Conservation (phyloP, 2,113 vertebrate genomes). For the Semnornis frantzii region DNA sequence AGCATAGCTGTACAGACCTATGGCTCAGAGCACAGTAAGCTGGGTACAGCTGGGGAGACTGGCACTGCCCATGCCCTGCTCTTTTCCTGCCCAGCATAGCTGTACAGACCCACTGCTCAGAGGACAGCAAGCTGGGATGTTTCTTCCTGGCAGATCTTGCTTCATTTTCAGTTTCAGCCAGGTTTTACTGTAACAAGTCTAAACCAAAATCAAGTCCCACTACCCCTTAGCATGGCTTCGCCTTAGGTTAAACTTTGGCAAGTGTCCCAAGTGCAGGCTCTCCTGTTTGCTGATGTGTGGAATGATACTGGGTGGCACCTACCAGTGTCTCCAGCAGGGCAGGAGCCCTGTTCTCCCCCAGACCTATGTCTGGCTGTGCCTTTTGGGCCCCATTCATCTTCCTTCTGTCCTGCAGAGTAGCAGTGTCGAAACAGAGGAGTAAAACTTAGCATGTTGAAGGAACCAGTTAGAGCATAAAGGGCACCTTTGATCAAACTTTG, state of each 20-base stretch:
- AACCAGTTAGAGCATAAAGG: neutral
- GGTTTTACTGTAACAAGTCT: neutral
- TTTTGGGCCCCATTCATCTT: neutral
- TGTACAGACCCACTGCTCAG: neutral
- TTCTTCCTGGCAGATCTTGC: neutral
- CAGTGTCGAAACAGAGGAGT: neutral
- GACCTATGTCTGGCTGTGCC: fast-evolving
- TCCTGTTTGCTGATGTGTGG: neutral
- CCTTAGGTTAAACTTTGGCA: neutral
- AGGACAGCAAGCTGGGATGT: neutral
- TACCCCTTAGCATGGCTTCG: neutral
- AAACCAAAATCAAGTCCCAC: neutral
- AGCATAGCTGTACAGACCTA: neutral
- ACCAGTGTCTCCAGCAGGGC: neutral
- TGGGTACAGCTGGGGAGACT: neutral
- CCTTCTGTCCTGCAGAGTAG: neutral
- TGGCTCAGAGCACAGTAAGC: neutral
- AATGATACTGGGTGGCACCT: neutral
- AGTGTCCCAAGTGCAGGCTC: neutral
- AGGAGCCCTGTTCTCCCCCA: neutral
- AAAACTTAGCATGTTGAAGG: neutral
- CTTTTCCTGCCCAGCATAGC: neutral
- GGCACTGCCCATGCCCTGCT: neutral
- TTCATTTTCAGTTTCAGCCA: neutral
- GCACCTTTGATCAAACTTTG: neutral